Evolutionary conservation across 2,888 invertebrate genomes (phyloP).

Genomic region (Eristalis arbustorum): DNA sequence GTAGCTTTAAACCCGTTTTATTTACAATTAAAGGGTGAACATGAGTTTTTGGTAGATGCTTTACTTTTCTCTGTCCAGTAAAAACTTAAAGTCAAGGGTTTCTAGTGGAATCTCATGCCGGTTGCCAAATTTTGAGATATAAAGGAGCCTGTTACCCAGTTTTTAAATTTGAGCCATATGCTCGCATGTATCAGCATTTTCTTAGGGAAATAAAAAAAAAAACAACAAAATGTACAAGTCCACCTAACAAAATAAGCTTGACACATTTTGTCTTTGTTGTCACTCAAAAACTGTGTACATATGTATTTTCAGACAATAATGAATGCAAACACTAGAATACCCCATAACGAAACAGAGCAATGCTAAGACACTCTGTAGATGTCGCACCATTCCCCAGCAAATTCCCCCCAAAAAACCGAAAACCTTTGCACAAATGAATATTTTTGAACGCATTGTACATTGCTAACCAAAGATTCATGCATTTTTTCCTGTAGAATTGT

Average conservation of each 20-base stretch:
- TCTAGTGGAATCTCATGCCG: too few relatives aligned
- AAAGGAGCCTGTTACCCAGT: too few relatives aligned
- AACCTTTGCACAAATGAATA: slow-evolving; percentile 61
- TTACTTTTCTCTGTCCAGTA: too few relatives aligned
- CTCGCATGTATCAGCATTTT: too few relatives aligned
- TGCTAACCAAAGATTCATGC: slow-evolving; percentile 25
- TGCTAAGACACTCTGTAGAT: slow-evolving; percentile 48
- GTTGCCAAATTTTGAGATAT: too few relatives aligned
- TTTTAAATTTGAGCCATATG: too few relatives aligned
- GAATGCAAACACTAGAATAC: slow-evolving; percentile 5
- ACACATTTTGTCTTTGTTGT: neutral
- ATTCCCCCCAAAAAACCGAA: neutral
- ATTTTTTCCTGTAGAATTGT: slow-evolving; percentile 33
- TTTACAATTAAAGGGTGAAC: too few relatives aligned
- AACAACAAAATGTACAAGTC: neutral
- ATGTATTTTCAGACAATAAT: slow-evolving; percentile 56
- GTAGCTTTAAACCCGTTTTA: too few relatives aligned
- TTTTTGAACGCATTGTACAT: slow-evolving; percentile 42
- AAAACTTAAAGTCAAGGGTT: too few relatives aligned
- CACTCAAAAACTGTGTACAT: slow-evolving; percentile 10
- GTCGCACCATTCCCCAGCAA: slow-evolving; percentile 41
- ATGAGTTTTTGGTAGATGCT: too few relatives aligned
- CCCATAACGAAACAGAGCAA: slow-evolving; percentile 12
- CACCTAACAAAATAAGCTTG: neutral
- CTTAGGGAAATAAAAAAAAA: too few relatives aligned